Evolutionary conservation across 1,140 invertebrate species (phyloP).

Genomic region (Globodera rostochiensis): DNA sequence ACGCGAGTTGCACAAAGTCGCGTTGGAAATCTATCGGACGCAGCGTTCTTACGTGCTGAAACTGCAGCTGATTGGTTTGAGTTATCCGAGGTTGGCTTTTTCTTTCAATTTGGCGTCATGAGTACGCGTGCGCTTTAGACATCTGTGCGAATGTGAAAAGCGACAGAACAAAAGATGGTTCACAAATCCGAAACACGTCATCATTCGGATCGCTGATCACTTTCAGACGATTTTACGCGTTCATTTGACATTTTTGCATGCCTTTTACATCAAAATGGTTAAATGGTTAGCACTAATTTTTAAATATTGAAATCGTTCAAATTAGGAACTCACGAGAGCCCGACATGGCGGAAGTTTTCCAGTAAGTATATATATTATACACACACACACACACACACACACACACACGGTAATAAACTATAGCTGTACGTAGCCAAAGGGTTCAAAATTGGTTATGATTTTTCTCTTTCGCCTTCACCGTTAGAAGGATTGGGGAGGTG

Average conservation of each 20-base stretch:
- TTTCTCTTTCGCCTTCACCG: too few relatives aligned
- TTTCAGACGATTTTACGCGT: constrained; percentile 33
- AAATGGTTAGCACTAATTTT: constrained; percentile 34
- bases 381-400: too few relatives aligned
- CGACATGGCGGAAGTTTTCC: constrained; percentile 39
- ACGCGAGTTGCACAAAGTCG: constrained; percentile 35
- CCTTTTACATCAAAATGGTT: constrained; percentile 28
- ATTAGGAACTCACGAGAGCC: constrained; percentile 38
- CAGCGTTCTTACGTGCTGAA: constrained; percentile 37
- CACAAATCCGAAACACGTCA: constrained; percentile 25
- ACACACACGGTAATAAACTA: too few relatives aligned
- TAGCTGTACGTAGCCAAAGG: too few relatives aligned
- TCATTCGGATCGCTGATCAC: constrained; percentile 34
- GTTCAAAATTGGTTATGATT: too few relatives aligned
- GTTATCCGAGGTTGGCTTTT: constrained; percentile 19
- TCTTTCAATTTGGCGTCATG: neutral
- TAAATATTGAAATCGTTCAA: neutral
- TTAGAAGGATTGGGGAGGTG: too few relatives aligned
- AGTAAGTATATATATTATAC: neutral
- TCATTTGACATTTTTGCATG: constrained; percentile 33
- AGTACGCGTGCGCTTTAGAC: neutral
- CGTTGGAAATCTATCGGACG: constrained; percentile 32
- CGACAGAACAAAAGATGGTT: constrained; percentile 20
- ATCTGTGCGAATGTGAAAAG: constrained; percentile 33
- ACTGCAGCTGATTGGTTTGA: constrained; percentile 34